phyloP scores from a whole-genome alignment of 2,888 invertebrate genomes.

The Fragum sueziense region DNA sequence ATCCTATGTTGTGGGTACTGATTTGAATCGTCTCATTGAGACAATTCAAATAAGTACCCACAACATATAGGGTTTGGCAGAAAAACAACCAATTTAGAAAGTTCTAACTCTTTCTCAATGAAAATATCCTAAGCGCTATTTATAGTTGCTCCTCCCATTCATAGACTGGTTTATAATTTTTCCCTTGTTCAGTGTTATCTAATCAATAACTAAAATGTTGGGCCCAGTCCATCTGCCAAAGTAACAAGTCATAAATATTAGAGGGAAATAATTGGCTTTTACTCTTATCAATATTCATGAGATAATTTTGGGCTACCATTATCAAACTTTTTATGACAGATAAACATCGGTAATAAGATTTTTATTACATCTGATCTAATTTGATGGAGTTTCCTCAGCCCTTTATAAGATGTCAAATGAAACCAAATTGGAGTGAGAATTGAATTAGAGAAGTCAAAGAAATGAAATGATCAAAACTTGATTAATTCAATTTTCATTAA shows the following conservation, averaged over 20 bases:
- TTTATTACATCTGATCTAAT: not conserved
- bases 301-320: not conserved
- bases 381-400: not conserved
- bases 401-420: no score
- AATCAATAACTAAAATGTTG: conserved; percentile 17
- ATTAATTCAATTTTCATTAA: no score
- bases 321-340: conserved; percentile 4
- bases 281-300: conserved; percentile 25
- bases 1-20: no score
- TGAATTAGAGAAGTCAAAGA: no score
- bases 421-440: no score
- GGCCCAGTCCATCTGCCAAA: conserved; percentile 13
- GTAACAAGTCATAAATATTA: conserved; percentile 18
- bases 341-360: conserved; percentile 5
- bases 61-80: no score
- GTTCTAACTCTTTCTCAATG: no score
- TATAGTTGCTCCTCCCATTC: conserved; percentile 1
- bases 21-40: no score
- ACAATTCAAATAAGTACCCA: no score
- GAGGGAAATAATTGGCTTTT: conserved; percentile 9
- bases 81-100: no score
- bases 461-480: no score
- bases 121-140: no score
- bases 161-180: not conserved
- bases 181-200: not conserved